Evolutionary conservation across 1,140 invertebrate genomes (phyloP).

Genomic region (Dinothrombium tinctorium): DNA sequence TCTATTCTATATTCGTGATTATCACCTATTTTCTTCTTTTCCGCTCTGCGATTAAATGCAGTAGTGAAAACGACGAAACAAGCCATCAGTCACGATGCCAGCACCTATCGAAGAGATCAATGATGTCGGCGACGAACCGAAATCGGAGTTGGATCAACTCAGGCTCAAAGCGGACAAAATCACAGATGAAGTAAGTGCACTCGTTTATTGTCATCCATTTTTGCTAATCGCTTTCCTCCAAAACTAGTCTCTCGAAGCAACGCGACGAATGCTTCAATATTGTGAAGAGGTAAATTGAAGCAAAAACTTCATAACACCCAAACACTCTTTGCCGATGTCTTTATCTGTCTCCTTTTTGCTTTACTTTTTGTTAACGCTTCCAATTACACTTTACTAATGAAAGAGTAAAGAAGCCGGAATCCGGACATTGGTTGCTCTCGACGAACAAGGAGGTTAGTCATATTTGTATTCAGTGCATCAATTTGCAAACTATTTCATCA

Average conservation of each 20-base stretch:
- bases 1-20: too few relatives aligned
- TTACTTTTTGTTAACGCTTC: too few relatives aligned
- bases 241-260: constrained; percentile 14
- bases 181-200: constrained; percentile 55
- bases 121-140: constrained; percentile 31
- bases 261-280: constrained; percentile 14
- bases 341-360: too few relatives aligned
- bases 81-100: background rate
- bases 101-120: background rate
- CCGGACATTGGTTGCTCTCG: constrained; percentile 16
- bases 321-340: too few relatives aligned
- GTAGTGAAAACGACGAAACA: too few relatives aligned
- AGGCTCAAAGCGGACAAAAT: constrained; percentile 59
- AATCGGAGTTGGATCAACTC: constrained; percentile 65
- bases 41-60: too few relatives aligned
- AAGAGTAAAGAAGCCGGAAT: constrained; percentile 19
- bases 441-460: constrained; percentile 19
- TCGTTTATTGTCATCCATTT: background rate
- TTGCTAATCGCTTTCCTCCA: background rate
- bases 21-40: too few relatives aligned
- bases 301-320: too few relatives aligned
- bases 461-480: too few relatives aligned
- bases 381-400: too few relatives aligned
- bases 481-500: too few relatives aligned
- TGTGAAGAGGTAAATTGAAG: too few relatives aligned